Evolutionary conservation across 1,140 invertebrate species (phyloP), one percentile per base, ranked within the genome.

Genomic region (Papilio helenus): DNA sequence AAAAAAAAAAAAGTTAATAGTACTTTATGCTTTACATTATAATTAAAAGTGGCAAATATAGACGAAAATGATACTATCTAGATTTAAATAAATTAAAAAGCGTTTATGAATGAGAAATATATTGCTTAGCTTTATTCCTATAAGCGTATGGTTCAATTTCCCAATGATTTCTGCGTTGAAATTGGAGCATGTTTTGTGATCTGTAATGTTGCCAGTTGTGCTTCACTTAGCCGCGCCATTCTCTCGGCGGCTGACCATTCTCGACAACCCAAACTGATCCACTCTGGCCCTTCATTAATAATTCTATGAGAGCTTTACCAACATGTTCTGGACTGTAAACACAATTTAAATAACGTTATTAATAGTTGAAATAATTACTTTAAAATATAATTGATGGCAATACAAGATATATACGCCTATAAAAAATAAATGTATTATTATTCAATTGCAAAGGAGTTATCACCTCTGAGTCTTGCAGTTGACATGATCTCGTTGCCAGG

Each of bases 211-310:
- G 44, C 73, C 73, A 55, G 44, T 14, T 44, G 74, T 77, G 20
- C 14, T n/a, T 74, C 46, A 81, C 8, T 87, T 93, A 95, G 80
- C 91, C 92, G 79, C 93, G 93, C 90, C 94, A 94, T 90, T 97
- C 96, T 84, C 95, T 93, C 1, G 96, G 95, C 1, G 96, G 95
- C 82, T 96, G 95, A 2, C 96, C 95, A 81, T 97, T 96, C 84
- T 97, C 96, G 5, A 97, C 96, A 10, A 96, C 86, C 97, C 97
- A 97, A 20, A 97, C 96, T 4, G 96, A 96, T 23, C 97, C 97
- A 85, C 96, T 97, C 79, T 96, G 95, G 23, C 95, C 96, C 83
- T 95, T 96, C 74, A 94, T 95, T 23, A 97, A 87, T 10, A 97
- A 90, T 55, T 97, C 96, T 72, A 97, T 95, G 82, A 97, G 87